A percentile compares a stretch with the other conserved stretches of the same genome.
Conservation (phyloP, 2,888 invertebrate species). For the Linnaemya vulpina region DNA sequence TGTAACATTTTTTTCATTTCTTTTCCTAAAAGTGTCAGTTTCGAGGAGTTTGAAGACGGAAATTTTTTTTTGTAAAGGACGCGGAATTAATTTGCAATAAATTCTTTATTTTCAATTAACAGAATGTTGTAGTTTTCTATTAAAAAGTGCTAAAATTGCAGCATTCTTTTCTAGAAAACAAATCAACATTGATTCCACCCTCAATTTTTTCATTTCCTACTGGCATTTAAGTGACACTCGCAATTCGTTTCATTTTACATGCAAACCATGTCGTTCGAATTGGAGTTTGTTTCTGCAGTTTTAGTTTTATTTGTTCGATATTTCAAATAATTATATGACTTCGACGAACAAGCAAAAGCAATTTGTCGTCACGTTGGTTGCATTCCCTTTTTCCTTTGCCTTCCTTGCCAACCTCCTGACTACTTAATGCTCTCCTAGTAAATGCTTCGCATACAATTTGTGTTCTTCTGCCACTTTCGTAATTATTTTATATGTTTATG, state of each 20-base stretch:
- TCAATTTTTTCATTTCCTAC: constrained; percentile 8
- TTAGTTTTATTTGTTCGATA: constrained; percentile 23
- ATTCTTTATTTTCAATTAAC: no score
- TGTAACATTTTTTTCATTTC: no score
- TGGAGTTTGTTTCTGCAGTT: constrained; percentile 9
- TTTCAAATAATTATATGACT: constrained; percentile 18
- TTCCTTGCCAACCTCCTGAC: constrained; percentile 2
- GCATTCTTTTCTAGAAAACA: no score
- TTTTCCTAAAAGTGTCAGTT: no score
- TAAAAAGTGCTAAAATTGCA: no score
- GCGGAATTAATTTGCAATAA: no score
- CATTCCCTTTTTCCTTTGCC: constrained; percentile 37
- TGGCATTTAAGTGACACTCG: background rate
- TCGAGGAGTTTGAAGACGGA: no score
- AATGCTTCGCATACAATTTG: constrained; percentile 21
- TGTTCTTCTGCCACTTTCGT: constrained; percentile 29
- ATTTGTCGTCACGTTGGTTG: constrained; percentile 66
- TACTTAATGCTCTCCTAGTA: constrained; percentile 34
- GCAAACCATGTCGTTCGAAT: constrained; percentile 57
- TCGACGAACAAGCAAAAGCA: constrained; percentile 42
- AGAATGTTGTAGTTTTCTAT: no score
- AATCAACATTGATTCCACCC: no score
- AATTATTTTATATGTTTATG: constrained; percentile 65
- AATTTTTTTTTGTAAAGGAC: no score
- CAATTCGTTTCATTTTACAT: constrained; percentile 48